Conservation (phyloP, 2,797 vertebrate genomes). For the Pampus argenteus region DNA sequence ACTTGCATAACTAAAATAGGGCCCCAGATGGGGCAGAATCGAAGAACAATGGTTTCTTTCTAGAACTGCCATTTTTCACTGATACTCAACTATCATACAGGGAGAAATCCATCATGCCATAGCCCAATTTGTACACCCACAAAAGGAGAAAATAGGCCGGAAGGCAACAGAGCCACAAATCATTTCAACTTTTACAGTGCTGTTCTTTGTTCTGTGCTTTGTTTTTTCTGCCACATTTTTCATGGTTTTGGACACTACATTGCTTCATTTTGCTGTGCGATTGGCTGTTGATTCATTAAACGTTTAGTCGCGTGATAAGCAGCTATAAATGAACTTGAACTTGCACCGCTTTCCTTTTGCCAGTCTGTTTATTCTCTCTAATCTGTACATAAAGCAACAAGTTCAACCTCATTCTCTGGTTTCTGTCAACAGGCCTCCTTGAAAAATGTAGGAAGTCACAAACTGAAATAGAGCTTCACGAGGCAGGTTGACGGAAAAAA, state of each 20-base stretch:
- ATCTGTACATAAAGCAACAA: slow-evolving; percentile 37
- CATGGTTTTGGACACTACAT: background rate
- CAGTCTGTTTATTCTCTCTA: slow-evolving; percentile 8
- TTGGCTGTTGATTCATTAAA: background rate
- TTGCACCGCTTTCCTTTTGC: background rate
- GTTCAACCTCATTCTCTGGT: slow-evolving; percentile 13
- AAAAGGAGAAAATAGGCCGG: slow-evolving; percentile 1
- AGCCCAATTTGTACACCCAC: background rate
- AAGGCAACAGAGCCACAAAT: background rate
- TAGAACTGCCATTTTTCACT: background rate
- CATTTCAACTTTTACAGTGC: background rate
- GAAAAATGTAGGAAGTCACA: background rate
- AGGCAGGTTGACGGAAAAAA: slow-evolving; percentile 6
- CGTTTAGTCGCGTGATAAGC: slow-evolving; percentile 16
- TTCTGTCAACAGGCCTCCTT: background rate
- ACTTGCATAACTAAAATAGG: too few species aligned
- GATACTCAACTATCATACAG: background rate
- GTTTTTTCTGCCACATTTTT: too few species aligned
- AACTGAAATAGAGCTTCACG: background rate
- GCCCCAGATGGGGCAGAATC: background rate
- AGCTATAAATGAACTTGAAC: slow-evolving; percentile 20
- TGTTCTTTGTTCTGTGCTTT: too few species aligned
- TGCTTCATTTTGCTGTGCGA: background rate
- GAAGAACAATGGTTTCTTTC: background rate
- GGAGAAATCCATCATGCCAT: slow-evolving; percentile 6